These are phyloP conservation scores for Stichopus horrens DNA, from an alignment of 53 echinoderm and acorn worm genomes.

Conservation along the genomic window DNA sequence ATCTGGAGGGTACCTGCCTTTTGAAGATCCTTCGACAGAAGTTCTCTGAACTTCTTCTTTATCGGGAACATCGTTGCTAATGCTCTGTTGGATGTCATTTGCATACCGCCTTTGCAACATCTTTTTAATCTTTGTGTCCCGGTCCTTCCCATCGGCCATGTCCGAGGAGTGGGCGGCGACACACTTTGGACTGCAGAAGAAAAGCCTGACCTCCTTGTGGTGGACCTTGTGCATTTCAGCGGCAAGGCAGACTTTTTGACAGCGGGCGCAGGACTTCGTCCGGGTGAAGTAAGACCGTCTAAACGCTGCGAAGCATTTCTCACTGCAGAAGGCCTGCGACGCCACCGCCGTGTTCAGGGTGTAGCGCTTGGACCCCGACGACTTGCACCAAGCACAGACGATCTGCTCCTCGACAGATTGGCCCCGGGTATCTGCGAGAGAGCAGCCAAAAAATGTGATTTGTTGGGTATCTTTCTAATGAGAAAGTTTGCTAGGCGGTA, in stretches of 20 bases:
- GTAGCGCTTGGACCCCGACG: slow-evolving; percentile 78
- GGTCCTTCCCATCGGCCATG: slow-evolving; percentile 59
- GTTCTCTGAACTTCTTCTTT: background rate
- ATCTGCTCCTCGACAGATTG: slow-evolving; percentile 66
- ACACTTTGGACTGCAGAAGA: slow-evolving; percentile 92
- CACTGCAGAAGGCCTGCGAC: slow-evolving; percentile 95
- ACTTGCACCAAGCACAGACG: slow-evolving; percentile 90
- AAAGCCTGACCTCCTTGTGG: slow-evolving; percentile 63
- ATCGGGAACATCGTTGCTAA: background rate
- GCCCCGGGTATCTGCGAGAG: slow-evolving; percentile 33
- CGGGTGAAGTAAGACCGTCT: slow-evolving; percentile 83
- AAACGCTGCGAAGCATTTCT: slow-evolving; percentile 88
- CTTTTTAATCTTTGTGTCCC: slow-evolving; percentile 38
- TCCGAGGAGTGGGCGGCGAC: slow-evolving; percentile 85
- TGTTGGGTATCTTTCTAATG: background rate
- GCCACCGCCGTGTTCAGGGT: slow-evolving; percentile 90
- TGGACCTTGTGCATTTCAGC: slow-evolving; percentile 70
- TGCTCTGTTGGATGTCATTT: slow-evolving; percentile 34
- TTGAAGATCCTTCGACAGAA: background rate
- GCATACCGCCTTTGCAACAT: slow-evolving; percentile 46
- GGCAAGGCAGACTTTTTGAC: slow-evolving; percentile 78
- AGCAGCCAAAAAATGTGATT: slow-evolving; percentile 48
- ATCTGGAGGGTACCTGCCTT: background rate
- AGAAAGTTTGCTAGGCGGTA: slow-evolving; percentile 32
- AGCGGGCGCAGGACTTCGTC: slow-evolving; percentile 86